phyloP scores from a whole-genome alignment of 2,113 vertebrate species.

The Notarius lentiginosus region DNA sequence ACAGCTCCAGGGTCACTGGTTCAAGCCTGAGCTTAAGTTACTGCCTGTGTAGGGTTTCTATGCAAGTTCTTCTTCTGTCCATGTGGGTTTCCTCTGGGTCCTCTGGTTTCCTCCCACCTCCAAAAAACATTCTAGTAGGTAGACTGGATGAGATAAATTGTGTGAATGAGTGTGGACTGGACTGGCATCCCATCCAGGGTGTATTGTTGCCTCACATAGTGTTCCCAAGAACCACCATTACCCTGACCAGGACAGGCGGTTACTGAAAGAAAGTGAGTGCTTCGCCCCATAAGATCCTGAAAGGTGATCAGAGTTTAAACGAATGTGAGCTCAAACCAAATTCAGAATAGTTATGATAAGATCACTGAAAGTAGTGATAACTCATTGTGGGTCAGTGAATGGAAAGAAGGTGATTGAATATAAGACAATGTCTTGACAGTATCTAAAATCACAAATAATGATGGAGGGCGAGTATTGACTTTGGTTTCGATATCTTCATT shows the following conservation, averaged over 20 bases:
- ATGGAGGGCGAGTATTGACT: not conserved
- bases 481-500: not conserved
- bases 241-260: not conserved
- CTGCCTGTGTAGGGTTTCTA: not conserved
- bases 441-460: not conserved
- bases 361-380: conserved; percentile 14
- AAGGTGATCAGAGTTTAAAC: not conserved
- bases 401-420: not conserved
- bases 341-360: not conserved
- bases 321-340: not conserved
- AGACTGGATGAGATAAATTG: not conserved
- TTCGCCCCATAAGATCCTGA: not conserved
- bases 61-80: not conserved
- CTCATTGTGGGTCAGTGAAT: not conserved
- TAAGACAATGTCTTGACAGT: not conserved
- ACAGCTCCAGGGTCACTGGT: not conserved
- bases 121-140: not conserved
- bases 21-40: not conserved
- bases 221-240: not conserved
- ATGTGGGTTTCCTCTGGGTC: not conserved
- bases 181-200: not conserved
- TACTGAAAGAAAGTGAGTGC: not conserved
- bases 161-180: not conserved
- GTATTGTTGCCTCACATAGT: not conserved
- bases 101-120: not conserved